Percentiles rank a stretch among this genome's conserved stretches.
Conservation (phyloP, 1,140 invertebrate genomes). For the Homalodisca vitripennis region DNA sequence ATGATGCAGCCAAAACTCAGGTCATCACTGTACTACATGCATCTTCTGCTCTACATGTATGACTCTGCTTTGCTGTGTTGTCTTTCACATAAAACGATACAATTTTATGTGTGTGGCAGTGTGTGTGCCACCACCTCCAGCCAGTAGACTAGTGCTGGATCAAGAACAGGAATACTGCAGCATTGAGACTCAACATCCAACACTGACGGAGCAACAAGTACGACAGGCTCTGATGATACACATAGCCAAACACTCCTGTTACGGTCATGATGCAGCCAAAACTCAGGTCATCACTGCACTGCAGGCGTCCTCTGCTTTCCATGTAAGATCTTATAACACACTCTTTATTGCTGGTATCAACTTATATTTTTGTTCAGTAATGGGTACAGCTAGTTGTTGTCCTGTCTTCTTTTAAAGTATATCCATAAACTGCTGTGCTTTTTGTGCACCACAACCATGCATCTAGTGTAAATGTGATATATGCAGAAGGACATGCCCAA, state of each 20-base stretch:
- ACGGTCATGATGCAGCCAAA: slow-evolving; percentile 53
- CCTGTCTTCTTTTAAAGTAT: neutral
- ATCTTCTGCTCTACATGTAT: slow-evolving; percentile 56
- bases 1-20: slow-evolving; percentile 52
- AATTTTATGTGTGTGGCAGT: neutral
- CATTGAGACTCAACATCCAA: slow-evolving; percentile 19
- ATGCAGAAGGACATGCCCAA: too few species aligned
- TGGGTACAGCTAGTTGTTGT: neutral
- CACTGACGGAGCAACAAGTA: slow-evolving; percentile 53
- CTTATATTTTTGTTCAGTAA: too few species aligned
- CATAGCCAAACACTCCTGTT: slow-evolving; percentile 56
- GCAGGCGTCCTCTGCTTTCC: slow-evolving; percentile 54
- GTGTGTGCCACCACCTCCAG: slow-evolving; percentile 47
- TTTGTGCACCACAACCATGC: too few species aligned
- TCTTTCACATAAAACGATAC: neutral
- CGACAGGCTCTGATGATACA: slow-evolving; percentile 51
- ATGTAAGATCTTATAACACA: too few species aligned
- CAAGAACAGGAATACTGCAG: neutral
- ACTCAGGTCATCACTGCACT: slow-evolving; percentile 54
- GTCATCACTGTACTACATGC: slow-evolving; percentile 52
- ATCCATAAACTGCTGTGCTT: too few species aligned
- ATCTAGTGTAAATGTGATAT: too few species aligned
- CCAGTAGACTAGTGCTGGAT: neutral
- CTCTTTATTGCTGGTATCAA: too few species aligned
- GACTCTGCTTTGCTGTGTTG: slow-evolving; percentile 31